Base-by-base conservation (phyloP, 2,113 vertebrate species). In the Oreamnos americanus region DNA sequence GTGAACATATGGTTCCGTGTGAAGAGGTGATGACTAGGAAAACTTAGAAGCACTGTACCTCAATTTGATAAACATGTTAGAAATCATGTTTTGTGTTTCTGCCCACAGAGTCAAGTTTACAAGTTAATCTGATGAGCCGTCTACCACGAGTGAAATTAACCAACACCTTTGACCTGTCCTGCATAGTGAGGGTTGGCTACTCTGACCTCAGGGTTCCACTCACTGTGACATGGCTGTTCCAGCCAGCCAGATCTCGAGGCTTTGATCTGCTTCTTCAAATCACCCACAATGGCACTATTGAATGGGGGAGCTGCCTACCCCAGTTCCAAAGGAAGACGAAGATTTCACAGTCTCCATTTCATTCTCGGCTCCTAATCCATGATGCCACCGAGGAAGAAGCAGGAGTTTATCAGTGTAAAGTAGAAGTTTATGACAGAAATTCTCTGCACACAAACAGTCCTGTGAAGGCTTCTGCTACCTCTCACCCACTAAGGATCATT, bases 391-490 rank as follows among this genome's bases (percentile, higher is more conserved):
- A 95, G n/a, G 96, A 95, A 0, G 94, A 99, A 0, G 87, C 95
- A 0, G 99, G 99, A 6, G 53, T 0, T 0, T 99, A 99, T 97
- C 98, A 79, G 92, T 99, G 99, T 58, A 49, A 97, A 30, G 99
- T 97, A 14, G 98, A 99, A 14, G 98, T 99, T 58, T 99, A 99
- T 96, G 97, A 97, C 97, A 94, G 96, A 98, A 85, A 85, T 58
- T 0, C 33, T 97, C 85, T 97, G 47, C 76, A 62, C 4, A 67
- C 49, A 62, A 33, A 78, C 16, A 30, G 53, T 4, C 45, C 57
- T 0, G 36, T 12, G 1, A 84, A 74, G 30, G 91, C 92, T 0
- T 97, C 98, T 4, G 87, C 81, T 0, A 0, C 11, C 2, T 99
- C 99, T 91, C 99, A 99, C 33, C 30, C 1, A 0, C 21, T 99